Evolutionary conservation across 2,113 vertebrate species (phyloP).

Genomic region (Picathartes gymnocephalus): DNA sequence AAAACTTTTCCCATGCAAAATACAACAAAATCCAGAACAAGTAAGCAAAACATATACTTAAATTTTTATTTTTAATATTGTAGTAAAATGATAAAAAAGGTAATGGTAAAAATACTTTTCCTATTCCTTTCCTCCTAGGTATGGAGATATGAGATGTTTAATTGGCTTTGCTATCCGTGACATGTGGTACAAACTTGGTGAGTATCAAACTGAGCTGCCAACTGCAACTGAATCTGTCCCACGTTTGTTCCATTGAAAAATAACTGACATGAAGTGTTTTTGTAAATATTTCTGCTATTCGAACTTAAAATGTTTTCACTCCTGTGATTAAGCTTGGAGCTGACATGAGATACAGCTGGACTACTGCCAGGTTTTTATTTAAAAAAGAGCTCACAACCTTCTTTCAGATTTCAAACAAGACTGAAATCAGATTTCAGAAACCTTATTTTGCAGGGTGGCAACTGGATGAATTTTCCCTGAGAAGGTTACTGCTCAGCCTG

Average conservation of each 20-base stretch:
- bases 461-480: background rate
- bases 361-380: background rate
- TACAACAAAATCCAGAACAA: constrained; percentile 93
- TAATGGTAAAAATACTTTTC: background rate
- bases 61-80: background rate
- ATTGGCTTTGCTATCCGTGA: constrained; percentile 96
- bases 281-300: background rate
- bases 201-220: constrained; percentile 23
- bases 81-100: background rate
- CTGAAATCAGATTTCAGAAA: background rate
- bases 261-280: background rate
- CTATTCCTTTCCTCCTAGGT: constrained; percentile 49
- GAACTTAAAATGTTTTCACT: background rate
- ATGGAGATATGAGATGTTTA: constrained; percentile 92
- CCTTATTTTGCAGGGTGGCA: background rate
- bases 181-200: constrained; percentile 98
- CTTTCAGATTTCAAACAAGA: background rate
- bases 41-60: constrained; percentile 67
- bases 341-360: background rate
- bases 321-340: background rate
- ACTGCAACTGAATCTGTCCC: background rate
- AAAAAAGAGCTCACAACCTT: background rate
- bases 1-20: constrained; percentile 93
- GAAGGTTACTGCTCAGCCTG: background rate
- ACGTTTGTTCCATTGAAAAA: background rate